These are phyloP conservation scores for Xenops minutus DNA, from an alignment of 2,797 vertebrate species.

Conservation along the genomic window DNA sequence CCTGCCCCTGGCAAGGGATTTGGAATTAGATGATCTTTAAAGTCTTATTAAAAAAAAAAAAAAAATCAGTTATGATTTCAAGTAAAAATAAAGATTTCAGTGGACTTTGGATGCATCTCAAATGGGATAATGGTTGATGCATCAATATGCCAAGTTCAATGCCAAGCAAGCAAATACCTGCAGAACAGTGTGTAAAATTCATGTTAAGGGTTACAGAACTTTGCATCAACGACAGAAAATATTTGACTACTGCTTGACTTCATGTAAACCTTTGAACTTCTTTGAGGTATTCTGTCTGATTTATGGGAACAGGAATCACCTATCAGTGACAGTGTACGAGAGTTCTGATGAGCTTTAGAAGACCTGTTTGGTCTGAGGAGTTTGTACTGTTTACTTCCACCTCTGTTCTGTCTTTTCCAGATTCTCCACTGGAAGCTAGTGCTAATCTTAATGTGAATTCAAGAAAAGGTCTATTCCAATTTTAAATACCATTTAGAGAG, in stretches of 20 bases:
- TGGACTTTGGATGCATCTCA: background rate
- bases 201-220: background rate
- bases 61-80: background rate
- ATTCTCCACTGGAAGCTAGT: background rate
- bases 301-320: background rate
- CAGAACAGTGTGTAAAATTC: background rate
- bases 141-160: background rate
- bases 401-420: background rate
- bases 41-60: background rate
- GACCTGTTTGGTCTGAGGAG: background rate
- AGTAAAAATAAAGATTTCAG: background rate
- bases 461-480: background rate
- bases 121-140: background rate
- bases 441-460: background rate
- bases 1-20: no score
- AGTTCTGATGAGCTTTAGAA: background rate
- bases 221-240: background rate
- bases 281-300: background rate
- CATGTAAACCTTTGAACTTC: background rate
- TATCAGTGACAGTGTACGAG: background rate
- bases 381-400: background rate
- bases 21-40: background rate
- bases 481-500: background rate
- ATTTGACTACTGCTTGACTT: background rate
- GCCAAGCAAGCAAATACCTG: background rate